A percentile compares a stretch with the other conserved stretches of the same genome.
These are phyloP conservation scores for Ariopsis seemanni DNA, from an alignment of 2,113 vertebrate genomes.

Conservation along the genomic window DNA sequence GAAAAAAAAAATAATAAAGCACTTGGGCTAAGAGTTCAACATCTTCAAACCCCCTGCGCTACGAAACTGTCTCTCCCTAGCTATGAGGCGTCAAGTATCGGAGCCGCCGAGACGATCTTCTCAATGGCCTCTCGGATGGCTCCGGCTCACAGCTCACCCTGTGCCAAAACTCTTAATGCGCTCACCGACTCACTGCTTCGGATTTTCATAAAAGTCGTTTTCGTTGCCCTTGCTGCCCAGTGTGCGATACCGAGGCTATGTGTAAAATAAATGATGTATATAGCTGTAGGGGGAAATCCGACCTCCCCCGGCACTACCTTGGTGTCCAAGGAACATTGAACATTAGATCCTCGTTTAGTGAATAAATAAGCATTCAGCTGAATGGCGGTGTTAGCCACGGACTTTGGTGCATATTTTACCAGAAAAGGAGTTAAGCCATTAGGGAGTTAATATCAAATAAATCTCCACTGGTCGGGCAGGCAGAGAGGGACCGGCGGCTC, in stretches of 20 bases:
- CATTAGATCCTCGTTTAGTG: conserved; percentile 99
- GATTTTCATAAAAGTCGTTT: conserved; percentile 77
- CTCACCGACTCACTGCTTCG: conserved; percentile 51
- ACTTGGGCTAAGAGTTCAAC: conserved; percentile 39
- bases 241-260: conserved; percentile 95
- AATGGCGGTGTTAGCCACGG: conserved; percentile 87
- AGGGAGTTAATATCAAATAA: conserved; percentile 99
- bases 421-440: conserved; percentile 95
- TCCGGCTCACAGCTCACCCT: conserved; percentile 53
- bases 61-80: conserved; percentile 27
- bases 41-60: conserved; percentile 34
- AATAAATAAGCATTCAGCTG: conserved; percentile 99
- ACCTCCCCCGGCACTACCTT: conserved; percentile 92
- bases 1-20: conserved; percentile 11
- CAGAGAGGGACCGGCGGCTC: conserved; percentile 93
- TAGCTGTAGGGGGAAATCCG: conserved; percentile 93
- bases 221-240: conserved; percentile 83
- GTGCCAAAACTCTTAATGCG: conserved; percentile 72
- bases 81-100: conserved; percentile 45
- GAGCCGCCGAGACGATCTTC: conserved; percentile 24
- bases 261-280: conserved; percentile 99
- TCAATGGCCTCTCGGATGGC: conserved; percentile 40
- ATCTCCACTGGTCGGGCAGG: conserved; percentile 98
- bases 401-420: conserved; percentile 99
- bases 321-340: conserved; percentile 99